Percentiles rank a stretch among this genome's conserved stretches.
phyloP scores from a whole-genome alignment of 2,797 vertebrate species.

The Microctenopoma stevenorrisi region DNA sequence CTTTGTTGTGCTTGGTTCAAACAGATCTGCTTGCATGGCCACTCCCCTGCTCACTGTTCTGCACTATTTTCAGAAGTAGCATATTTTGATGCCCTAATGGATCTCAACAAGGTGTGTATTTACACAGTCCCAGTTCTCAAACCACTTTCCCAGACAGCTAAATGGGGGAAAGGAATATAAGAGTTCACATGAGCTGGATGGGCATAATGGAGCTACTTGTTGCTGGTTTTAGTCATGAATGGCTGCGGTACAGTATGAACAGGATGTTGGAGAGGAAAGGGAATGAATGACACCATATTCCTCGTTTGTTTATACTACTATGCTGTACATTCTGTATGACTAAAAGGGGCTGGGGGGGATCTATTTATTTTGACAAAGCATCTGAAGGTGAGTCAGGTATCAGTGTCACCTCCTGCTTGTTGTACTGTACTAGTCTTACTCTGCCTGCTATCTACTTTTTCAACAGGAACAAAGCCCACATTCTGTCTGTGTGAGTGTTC shows the following conservation, averaged over 20 bases:
- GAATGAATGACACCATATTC: slow-evolving; percentile 38
- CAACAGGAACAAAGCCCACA: slow-evolving; percentile 47
- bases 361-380: slow-evolving; percentile 39
- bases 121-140: slow-evolving; percentile 32
- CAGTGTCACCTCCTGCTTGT: slow-evolving; percentile 32
- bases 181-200: slow-evolving; percentile 34
- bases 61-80: slow-evolving; percentile 51
- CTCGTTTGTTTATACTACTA: slow-evolving; percentile 35
- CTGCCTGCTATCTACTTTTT: slow-evolving; percentile 20
- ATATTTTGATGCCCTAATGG: slow-evolving; percentile 73
- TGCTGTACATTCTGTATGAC: slow-evolving; percentile 23
- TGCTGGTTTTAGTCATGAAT: slow-evolving; percentile 41
- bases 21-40: slow-evolving; percentile 4
- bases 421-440: slow-evolving; percentile 48
- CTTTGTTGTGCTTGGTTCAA: slow-evolving; percentile 12
- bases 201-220: slow-evolving; percentile 48
- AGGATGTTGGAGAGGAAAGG: neutral
- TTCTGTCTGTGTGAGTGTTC: slow-evolving; percentile 44
- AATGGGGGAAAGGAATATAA: slow-evolving; percentile 34
- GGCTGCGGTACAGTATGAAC: slow-evolving; percentile 39
- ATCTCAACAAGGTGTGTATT: slow-evolving; percentile 67
- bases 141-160: slow-evolving; percentile 14
- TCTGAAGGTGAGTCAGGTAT: slow-evolving; percentile 63
- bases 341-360: slow-evolving; percentile 1
- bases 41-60: slow-evolving; percentile 13